Evolutionary conservation across 2,888 invertebrate genomes (phyloP), one percentile per base, ranked within the genome.

Genomic region (Hylaea fasciaria): DNA sequence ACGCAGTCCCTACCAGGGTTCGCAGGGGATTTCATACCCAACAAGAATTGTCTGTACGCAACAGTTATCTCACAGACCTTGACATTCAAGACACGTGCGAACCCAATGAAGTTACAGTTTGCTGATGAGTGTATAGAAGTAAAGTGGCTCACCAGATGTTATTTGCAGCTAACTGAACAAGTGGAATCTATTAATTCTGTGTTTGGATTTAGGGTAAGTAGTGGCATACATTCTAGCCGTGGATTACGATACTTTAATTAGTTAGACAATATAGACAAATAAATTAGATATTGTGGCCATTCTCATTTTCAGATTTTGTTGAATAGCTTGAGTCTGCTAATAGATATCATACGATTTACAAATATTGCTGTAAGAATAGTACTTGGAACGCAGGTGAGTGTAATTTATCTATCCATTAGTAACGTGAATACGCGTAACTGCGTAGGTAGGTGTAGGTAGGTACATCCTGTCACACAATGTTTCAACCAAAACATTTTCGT

Each of bases 201-300:
- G 78, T 89, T 77, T 69, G 90, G 89, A 61, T 71, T 83, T 41
- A 77, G 90, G 80, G 90, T 89, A 80, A 81, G 85, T 45, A 3
- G 22, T 2, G n/a, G 37, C n/a, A 37, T 12, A 12, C 2, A 37
- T 32, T 32, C 32, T 7, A 32, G 9, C 32, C 32, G 32, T 32
- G 3, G 32, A 32, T 32, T n/a, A n/a, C n/a, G n/a, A n/a, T n/a
- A n/a, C n/a, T n/a, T n/a, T n/a, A n/a, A 32, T 32, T 7, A 32
- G 32, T 7, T 32, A 32, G 2, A 22, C 22, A 22, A 5, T 22
- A 5, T 22, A 22, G 22, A 22, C 22, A 22, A 5, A 22, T 5
- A 22, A 22, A 22, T 22, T 5, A 3, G 5, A 22, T 2, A 22
- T 22, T 22, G n/a, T n/a, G 11, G 13, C 8, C 8, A 40, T 14